Evolutionary conservation across 92 coral and sea anemone genomes (phyloP).

Genomic region (Virgularia gustaviana): DNA sequence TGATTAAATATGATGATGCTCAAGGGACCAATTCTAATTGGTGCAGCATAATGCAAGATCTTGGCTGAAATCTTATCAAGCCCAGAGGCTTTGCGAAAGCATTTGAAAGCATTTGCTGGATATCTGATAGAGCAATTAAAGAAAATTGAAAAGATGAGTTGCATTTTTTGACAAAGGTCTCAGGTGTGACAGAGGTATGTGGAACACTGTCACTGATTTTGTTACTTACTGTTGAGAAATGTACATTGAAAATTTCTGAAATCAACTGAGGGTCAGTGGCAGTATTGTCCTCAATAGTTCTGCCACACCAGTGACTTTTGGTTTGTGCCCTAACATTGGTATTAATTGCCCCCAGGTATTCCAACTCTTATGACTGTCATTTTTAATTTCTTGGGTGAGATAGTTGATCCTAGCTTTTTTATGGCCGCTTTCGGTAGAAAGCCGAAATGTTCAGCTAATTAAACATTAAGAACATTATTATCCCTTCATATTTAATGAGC

Average conservation of each 20-base stretch:
- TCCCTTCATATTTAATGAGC: no score
- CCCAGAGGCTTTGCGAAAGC: not conserved
- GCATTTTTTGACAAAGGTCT: not conserved
- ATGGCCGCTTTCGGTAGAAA: no score
- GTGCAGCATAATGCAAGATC: not conserved
- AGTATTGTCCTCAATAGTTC: slow-evolving; percentile 5
- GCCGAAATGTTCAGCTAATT: no score
- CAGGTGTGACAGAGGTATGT: not conserved
- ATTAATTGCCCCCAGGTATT: no score
- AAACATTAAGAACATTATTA: no score
- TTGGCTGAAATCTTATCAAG: not conserved
- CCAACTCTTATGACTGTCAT: no score
- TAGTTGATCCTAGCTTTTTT: slow-evolving; percentile 39
- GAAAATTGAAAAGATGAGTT: not conserved
- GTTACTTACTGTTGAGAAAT: slow-evolving; percentile 17
- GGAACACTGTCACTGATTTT: slow-evolving; percentile 2
- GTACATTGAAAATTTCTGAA: slow-evolving; percentile 33
- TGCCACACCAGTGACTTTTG: slow-evolving; percentile 1
- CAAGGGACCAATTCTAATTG: not conserved
- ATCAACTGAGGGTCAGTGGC: slow-evolving; percentile 8
- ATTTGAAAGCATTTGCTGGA: not conserved
- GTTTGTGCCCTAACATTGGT: slow-evolving; percentile 1
- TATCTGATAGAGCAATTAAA: not conserved
- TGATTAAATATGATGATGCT: not conserved
- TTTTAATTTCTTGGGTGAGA: slow-evolving; percentile 34